Conservation (phyloP, 2,797 vertebrate genomes). For the Rhinatrema bivittatum region DNA sequence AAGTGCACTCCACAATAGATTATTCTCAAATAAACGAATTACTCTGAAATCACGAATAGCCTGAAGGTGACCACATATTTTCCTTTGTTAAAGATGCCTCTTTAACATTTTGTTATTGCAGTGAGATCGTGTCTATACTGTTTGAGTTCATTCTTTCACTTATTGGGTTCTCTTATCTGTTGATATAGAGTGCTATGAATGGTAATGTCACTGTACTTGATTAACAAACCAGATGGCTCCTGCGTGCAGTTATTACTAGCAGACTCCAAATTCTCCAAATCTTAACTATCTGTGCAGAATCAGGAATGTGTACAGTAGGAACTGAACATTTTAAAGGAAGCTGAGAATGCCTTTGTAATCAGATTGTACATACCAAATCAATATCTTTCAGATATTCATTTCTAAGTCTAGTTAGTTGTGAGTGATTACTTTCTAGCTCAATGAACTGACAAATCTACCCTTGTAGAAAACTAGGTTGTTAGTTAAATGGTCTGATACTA, state of each 20-base stretch:
- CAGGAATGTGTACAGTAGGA: constrained; percentile 8
- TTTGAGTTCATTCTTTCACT: no score
- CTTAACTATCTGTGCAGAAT: constrained; percentile 1
- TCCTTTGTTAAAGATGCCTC: no score
- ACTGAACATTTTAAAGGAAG: constrained; percentile 9
- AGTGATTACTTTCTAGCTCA: constrained; percentile 26
- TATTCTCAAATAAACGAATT: no score
- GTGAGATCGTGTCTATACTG: no score
- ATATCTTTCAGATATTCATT: constrained; percentile 12
- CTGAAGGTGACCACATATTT: no score
- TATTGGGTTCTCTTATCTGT: no score
- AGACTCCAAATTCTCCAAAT: background rate
- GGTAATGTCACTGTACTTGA: no score
- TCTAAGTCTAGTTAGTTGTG: constrained; percentile 6
- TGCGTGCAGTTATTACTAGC: background rate
- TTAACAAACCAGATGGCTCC: constrained; percentile 10
- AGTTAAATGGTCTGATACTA: constrained; percentile 3
- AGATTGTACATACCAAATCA: background rate
- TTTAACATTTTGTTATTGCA: no score
- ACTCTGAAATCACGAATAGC: no score
- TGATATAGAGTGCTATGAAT: no score
- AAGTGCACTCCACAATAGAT: no score
- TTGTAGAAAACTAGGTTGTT: background rate
- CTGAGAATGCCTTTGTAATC: no score
- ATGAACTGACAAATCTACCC: constrained; percentile 22